phyloP scores from a whole-genome alignment of 92 coral and sea anemone species.

The Palythoa grandiflora region DNA sequence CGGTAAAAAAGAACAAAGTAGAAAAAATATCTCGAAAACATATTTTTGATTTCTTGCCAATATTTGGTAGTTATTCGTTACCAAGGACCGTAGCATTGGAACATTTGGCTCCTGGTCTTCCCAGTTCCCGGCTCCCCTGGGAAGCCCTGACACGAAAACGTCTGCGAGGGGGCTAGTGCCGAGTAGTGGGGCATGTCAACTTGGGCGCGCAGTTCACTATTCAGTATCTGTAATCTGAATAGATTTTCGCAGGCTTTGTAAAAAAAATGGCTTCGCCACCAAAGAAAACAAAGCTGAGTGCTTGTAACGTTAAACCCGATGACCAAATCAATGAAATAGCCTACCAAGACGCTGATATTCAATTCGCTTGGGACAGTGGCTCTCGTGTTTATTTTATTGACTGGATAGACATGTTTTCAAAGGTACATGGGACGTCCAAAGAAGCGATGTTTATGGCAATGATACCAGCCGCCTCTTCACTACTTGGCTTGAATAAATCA shows the following conservation, averaged over 20 bases:
- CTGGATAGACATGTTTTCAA: constrained; percentile 54
- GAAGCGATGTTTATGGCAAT: constrained; percentile 44
- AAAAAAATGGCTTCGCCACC: constrained; percentile 20
- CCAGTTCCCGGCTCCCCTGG: too few species aligned
- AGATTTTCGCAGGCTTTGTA: not conserved
- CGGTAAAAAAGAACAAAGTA: not conserved
- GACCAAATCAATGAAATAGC: constrained; percentile 37
- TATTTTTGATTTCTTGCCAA: too few species aligned
- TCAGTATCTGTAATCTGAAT: constrained; percentile 12
- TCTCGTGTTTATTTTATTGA: constrained; percentile 51
- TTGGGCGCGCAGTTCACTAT: too few species aligned
- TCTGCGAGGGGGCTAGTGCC: too few species aligned
- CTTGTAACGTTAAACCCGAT: constrained; percentile 3
- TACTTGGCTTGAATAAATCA: constrained; percentile 40
- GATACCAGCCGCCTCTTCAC: constrained; percentile 3
- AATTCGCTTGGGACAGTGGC: constrained; percentile 53
- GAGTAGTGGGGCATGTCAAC: too few species aligned
- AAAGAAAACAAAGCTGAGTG: constrained; percentile 11
- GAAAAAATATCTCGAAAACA: too few species aligned
- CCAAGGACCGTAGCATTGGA: too few species aligned
- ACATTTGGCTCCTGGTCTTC: too few species aligned
- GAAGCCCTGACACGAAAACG: too few species aligned
- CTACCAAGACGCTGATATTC: constrained; percentile 18
- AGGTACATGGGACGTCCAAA: constrained; percentile 60
- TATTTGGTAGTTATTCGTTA: too few species aligned